Conservation (phyloP, 1,140 invertebrate genomes). For the Drosophila neocordata region DNA sequence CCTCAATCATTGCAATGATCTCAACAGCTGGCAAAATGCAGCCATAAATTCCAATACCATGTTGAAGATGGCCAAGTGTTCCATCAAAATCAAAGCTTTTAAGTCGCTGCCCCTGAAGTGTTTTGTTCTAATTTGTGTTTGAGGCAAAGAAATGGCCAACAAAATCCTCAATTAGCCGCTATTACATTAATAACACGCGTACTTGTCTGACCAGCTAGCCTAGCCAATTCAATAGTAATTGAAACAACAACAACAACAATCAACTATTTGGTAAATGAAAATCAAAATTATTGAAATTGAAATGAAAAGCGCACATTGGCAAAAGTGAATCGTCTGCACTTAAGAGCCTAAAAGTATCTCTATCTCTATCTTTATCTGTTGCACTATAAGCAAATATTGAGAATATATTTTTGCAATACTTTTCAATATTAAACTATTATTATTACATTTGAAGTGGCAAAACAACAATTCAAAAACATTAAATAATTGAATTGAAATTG, state of each 20-base stretch:
- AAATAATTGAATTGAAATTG: no score
- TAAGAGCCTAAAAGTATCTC: slow-evolving; percentile 68
- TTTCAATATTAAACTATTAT: no score
- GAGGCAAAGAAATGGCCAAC: slow-evolving; percentile 8
- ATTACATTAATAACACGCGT: slow-evolving; percentile 80
- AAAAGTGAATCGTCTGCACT: slow-evolving; percentile 72
- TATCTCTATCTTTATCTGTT: background rate
- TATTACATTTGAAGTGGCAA: no score
- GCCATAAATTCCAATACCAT: slow-evolving; percentile 45
- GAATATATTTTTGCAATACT: no score
- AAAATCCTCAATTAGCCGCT: slow-evolving; percentile 75
- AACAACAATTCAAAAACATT: no score
- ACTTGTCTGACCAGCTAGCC: slow-evolving; percentile 50
- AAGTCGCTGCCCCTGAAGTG: slow-evolving; percentile 69
- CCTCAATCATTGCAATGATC: slow-evolving; percentile 60
- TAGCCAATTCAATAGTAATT: slow-evolving; percentile 51
- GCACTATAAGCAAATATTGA: no score
- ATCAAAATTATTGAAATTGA: slow-evolving; percentile 53
- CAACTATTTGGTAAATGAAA: slow-evolving; percentile 41
- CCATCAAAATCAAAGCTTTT: slow-evolving; percentile 78
- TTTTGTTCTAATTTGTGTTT: slow-evolving; percentile 70
- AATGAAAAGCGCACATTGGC: slow-evolving; percentile 73
- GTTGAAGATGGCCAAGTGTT: slow-evolving; percentile 53
- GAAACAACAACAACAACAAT: slow-evolving; percentile 40
- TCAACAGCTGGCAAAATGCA: slow-evolving; percentile 59